A percentile compares a stretch with the other conserved stretches of the same genome.
Conservation (phyloP, 2,113 vertebrate genomes). For the Xyliphius kryptos region DNA sequence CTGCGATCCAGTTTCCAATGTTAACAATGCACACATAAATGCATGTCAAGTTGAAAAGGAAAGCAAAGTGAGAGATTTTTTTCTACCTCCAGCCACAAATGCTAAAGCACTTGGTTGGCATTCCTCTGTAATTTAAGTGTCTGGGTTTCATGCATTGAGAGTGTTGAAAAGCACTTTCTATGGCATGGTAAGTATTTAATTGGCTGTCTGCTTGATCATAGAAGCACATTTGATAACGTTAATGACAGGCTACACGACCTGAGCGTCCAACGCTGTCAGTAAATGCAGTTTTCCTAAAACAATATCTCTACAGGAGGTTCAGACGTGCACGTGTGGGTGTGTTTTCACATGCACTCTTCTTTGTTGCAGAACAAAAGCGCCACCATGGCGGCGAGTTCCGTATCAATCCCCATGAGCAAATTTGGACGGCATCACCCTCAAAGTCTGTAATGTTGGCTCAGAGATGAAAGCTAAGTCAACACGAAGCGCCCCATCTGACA, state of each 20-base stretch:
- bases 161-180: constrained; percentile 35
- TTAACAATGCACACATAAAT: constrained; percentile 23
- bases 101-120: constrained; percentile 33
- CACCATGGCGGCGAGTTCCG: neutral
- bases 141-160: constrained; percentile 28
- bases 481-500: too few relatives aligned
- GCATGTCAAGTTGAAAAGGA: constrained; percentile 20
- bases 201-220: constrained; percentile 30
- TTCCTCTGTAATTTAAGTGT: constrained; percentile 39
- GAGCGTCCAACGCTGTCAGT: too few relatives aligned
- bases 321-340: constrained; percentile 3
- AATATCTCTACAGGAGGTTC: constrained; percentile 25
- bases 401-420: constrained; percentile 20
- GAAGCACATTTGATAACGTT: constrained; percentile 46
- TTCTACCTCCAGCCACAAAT: constrained; percentile 9
- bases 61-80: constrained; percentile 11
- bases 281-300: constrained; percentile 23
- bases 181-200: constrained; percentile 36
- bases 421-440: constrained; percentile 10
- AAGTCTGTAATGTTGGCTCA: constrained; percentile 3
- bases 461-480: constrained; percentile 29
- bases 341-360: too few relatives aligned
- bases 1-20: constrained; percentile 16
- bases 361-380: constrained; percentile 12
- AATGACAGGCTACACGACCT: constrained; percentile 47